Percentiles rank a stretch among this genome's conserved stretches.
Conservation (phyloP, 2,888 invertebrate species). For the Cartodere bifasciata region DNA sequence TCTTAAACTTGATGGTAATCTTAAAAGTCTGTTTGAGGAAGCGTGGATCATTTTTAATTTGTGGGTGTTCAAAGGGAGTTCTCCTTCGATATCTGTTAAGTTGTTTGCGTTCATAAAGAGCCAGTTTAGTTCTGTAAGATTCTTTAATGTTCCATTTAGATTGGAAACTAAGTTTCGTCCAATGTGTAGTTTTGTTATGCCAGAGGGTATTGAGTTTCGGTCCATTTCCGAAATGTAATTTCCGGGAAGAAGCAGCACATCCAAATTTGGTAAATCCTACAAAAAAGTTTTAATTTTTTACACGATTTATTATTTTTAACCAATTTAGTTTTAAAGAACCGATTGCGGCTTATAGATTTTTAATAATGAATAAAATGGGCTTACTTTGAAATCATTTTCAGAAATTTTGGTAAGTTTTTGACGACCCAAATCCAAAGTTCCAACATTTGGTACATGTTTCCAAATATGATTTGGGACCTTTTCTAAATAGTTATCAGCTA, state of each 20-base stretch:
- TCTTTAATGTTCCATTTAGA: conserved; percentile 65
- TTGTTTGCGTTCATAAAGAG: conserved; percentile 68
- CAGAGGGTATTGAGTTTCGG: conserved; percentile 54
- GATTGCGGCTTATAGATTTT: neutral
- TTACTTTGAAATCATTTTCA: conserved; percentile 64
- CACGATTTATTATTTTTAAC: too few species aligned
- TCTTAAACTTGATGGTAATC: conserved; percentile 57
- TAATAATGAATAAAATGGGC: conserved; percentile 14
- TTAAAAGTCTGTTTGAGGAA: conserved; percentile 57
- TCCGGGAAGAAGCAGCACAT: conserved; percentile 58
- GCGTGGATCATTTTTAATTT: conserved; percentile 59
- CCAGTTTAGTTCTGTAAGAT: conserved; percentile 61
- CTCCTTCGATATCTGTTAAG: conserved; percentile 58
- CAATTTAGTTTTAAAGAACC: neutral
- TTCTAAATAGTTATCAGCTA: conserved; percentile 66
- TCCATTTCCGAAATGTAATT: conserved; percentile 65
- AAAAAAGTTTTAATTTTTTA: conserved; percentile 16
- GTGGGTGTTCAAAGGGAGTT: conserved; percentile 56
- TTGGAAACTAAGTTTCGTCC: conserved; percentile 60
- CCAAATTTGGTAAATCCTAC: conserved; percentile 47
- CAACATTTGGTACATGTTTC: conserved; percentile 61
- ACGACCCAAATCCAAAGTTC: conserved; percentile 69
- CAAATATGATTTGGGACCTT: conserved; percentile 66
- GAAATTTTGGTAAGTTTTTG: conserved; percentile 64
- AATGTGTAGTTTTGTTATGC: conserved; percentile 56